phyloP scores from a whole-genome alignment of 64 coral and sea anemone species.

The Pocillopora verrucosa region DNA sequence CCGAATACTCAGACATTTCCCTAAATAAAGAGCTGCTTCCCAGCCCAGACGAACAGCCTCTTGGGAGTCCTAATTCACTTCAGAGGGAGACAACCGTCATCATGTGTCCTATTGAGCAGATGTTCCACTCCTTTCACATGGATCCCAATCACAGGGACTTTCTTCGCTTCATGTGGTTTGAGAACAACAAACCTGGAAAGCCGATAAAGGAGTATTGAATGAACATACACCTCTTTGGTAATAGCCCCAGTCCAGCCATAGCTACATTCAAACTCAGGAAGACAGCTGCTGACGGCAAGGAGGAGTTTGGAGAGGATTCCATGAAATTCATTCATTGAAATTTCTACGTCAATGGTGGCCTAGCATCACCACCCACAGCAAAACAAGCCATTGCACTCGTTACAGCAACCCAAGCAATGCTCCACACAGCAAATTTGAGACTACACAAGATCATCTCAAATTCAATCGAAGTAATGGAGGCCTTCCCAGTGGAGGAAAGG shows the following conservation, averaged over 20 bases:
- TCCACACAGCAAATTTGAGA: slow-evolving; percentile 5
- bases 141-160: not conserved
- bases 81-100: not conserved
- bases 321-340: slow-evolving; percentile 8
- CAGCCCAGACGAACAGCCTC: slow-evolving; percentile 27
- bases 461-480: slow-evolving; percentile 29
- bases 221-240: slow-evolving; percentile 36
- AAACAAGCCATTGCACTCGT: slow-evolving; percentile 27
- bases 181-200: not conserved
- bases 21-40: slow-evolving; percentile 1
- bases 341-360: slow-evolving; percentile 9
- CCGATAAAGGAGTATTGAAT: slow-evolving; percentile 23
- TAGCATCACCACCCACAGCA: not conserved
- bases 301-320: slow-evolving; percentile 16
- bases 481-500: slow-evolving; percentile 12
- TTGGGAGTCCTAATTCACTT: slow-evolving; percentile 8
- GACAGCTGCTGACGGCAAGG: slow-evolving; percentile 22
- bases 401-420: slow-evolving; percentile 5
- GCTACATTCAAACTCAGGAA: slow-evolving; percentile 1
- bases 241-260: slow-evolving; percentile 20
- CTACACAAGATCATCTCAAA: slow-evolving; percentile 11
- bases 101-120: slow-evolving; percentile 8
- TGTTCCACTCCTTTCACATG: slow-evolving; percentile 45
- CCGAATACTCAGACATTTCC: slow-evolving; percentile 1
- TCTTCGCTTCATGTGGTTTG: slow-evolving; percentile 27